These are phyloP conservation scores for Trachelus iudaicus DNA, from an alignment of 2,888 invertebrate species.

Conservation along the genomic window DNA sequence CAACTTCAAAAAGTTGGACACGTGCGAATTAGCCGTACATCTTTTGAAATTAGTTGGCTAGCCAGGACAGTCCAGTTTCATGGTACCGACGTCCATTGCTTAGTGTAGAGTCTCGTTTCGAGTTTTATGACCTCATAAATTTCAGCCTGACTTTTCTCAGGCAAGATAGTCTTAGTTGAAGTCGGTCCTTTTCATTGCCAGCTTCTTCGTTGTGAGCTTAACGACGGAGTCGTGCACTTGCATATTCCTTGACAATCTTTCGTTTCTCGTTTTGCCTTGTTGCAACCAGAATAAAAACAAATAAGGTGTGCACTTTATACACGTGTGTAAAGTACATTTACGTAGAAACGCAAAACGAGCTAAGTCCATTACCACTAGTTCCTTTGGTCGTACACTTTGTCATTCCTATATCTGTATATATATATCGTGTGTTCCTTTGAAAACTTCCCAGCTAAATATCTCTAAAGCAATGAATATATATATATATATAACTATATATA, in stretches of 20 bases:
- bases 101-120: neutral
- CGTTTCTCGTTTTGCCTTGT: neutral
- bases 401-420: neutral
- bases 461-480: too few relatives aligned
- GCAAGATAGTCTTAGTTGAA: neutral
- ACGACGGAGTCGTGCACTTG: neutral
- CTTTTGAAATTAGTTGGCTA: neutral
- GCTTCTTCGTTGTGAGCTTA: neutral
- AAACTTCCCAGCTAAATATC: too few relatives aligned
- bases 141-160: neutral
- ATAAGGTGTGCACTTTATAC: neutral
- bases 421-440: too few relatives aligned
- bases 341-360: neutral
- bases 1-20: neutral
- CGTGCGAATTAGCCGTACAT: neutral
- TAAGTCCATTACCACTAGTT: neutral
- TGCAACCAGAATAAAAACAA: neutral
- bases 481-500: too few relatives aligned
- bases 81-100: neutral
- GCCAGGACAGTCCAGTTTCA: neutral
- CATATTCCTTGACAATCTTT: neutral
- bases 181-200: neutral
- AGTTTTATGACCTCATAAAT: neutral
- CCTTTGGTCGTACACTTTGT: neutral
- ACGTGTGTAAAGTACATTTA: neutral